A percentile compares a stretch with the other conserved stretches of the same genome.
These are phyloP conservation scores for Orthonevra nobilis DNA, from an alignment of 2,888 invertebrate genomes.

Conservation along the genomic window DNA sequence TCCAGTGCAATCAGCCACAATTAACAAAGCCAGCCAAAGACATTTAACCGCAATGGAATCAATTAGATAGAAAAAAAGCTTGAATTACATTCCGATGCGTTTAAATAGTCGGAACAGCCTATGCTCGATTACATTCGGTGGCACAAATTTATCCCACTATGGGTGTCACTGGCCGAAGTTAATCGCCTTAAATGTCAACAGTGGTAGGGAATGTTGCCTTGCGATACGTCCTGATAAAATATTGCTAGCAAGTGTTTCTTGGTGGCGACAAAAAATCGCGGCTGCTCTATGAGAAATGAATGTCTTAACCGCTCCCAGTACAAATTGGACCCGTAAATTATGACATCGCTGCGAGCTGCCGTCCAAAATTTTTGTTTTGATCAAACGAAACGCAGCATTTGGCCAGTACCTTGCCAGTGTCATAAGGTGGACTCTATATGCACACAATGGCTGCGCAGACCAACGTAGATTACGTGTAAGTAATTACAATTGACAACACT, in stretches of 20 bases:
- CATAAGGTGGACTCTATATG: no score
- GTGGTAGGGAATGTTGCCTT: not conserved
- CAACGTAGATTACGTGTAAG: slow-evolving; percentile 61
- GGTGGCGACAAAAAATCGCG: slow-evolving; percentile 7
- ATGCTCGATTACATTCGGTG: slow-evolving; percentile 59
- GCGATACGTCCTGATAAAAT: slow-evolving; percentile 38
- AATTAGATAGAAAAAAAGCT: slow-evolving; percentile 37
- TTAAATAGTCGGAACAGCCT: slow-evolving; percentile 31
- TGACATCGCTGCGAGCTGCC: slow-evolving; percentile 55
- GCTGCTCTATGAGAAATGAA: slow-evolving; percentile 47
- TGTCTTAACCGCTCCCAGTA: slow-evolving; percentile 51
- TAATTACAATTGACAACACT: slow-evolving; percentile 67
- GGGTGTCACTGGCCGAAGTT: slow-evolving; percentile 33
- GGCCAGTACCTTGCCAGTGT: slow-evolving; percentile 12
- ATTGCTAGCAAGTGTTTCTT: slow-evolving; percentile 20
- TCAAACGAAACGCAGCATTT: slow-evolving; percentile 16
- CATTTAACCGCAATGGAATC: slow-evolving; percentile 40
- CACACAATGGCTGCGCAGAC: slow-evolving; percentile 27
- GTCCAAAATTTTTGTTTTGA: slow-evolving; percentile 50
- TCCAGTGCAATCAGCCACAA: slow-evolving; percentile 39
- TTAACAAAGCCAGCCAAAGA: slow-evolving; percentile 26
- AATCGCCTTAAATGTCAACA: slow-evolving; percentile 60
- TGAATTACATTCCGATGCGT: slow-evolving; percentile 47
- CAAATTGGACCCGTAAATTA: slow-evolving; percentile 48
- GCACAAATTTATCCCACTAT: slow-evolving; percentile 18